Base-by-base conservation (phyloP, 2,888 invertebrate species). In the Chaitophorus viminalis region DNA sequence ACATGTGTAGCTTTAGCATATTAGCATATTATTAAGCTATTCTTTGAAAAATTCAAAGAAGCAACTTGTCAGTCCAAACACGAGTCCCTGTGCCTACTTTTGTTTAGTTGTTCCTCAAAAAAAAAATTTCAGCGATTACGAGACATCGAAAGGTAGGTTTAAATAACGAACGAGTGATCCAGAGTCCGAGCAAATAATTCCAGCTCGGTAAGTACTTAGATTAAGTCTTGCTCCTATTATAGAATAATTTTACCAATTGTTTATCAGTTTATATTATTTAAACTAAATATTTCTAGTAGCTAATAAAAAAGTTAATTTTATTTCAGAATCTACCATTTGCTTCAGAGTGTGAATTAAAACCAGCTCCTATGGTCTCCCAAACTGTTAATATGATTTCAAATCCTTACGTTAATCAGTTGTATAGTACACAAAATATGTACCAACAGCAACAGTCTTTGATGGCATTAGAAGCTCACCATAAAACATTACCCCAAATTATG, bases 281-380 rank as follows among this genome's bases (percentile, higher is more conserved):
- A 46, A 46, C 46, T 46, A 14, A 76, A 31, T 2, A 46, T 46
- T 75, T 60, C 65, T 1, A 46, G 46, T 17, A 31, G 14, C 3
- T 39, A 31, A 39, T 46, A 46, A 46, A 65, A 84, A 46, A 31
- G 31, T 39, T 1, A 17, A 31, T 65, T 88, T 91, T 92, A 89
- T 87, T 87, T 87, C 91, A 94, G 93, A 93, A 93, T 90, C 91
- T 94, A 89, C 94, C 94, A 81, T 94, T 94, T 91, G 94, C 94
- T 54, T 92, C 94, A 65, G 94, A 94, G 91, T 94, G 94, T 90
- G 94, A 94, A 90, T 92, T 94, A 90, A 93, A 94, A 91, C 93
- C 93, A 76, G 91, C 83, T 33, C 75, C 88, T 31, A 39, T 78
- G n/a, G 60, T 79, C 5, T 8, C 86, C 11, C 87, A 87, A 54